These are phyloP conservation scores for Oegoconia quadripuncta DNA, from an alignment of 2,888 invertebrate species.

Conservation along the genomic window DNA sequence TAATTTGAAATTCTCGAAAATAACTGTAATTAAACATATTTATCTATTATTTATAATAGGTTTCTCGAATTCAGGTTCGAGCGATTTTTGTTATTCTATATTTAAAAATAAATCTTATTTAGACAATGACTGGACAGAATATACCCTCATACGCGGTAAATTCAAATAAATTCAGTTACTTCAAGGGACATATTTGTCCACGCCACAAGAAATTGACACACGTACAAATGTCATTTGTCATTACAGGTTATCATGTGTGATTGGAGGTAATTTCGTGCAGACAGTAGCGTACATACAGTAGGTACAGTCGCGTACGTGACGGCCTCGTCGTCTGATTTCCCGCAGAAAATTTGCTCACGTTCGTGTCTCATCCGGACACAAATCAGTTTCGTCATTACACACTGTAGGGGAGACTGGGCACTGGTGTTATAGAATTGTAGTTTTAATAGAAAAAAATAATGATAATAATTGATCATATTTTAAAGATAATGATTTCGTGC, in stretches of 20 bases:
- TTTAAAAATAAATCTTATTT: too few species aligned
- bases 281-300: constrained; percentile 20
- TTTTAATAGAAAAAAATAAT: too few species aligned
- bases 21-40: too few species aligned
- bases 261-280: constrained; percentile 5
- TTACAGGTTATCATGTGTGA: constrained; percentile 12
- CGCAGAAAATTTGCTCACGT: constrained; percentile 50
- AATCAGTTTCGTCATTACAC: constrained; percentile 38
- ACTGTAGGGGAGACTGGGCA: too few species aligned
- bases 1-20: too few species aligned
- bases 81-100: too few species aligned
- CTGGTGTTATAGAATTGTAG: too few species aligned
- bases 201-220: constrained; percentile 26
- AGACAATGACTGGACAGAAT: neutral
- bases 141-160: neutral
- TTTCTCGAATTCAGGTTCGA: too few species aligned
- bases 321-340: constrained; percentile 6
- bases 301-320: neutral
- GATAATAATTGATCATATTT: too few species aligned
- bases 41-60: too few species aligned
- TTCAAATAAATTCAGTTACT: neutral
- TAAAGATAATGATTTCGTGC: too few species aligned
- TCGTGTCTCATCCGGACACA: constrained; percentile 37
- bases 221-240: constrained; percentile 22
- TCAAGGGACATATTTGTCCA: constrained; percentile 28